A percentile compares a stretch with the other conserved stretches of the same genome.
These are phyloP conservation scores for Xiphophorus couchianus DNA, from an alignment of 2,113 vertebrate species.

Conservation along the genomic window DNA sequence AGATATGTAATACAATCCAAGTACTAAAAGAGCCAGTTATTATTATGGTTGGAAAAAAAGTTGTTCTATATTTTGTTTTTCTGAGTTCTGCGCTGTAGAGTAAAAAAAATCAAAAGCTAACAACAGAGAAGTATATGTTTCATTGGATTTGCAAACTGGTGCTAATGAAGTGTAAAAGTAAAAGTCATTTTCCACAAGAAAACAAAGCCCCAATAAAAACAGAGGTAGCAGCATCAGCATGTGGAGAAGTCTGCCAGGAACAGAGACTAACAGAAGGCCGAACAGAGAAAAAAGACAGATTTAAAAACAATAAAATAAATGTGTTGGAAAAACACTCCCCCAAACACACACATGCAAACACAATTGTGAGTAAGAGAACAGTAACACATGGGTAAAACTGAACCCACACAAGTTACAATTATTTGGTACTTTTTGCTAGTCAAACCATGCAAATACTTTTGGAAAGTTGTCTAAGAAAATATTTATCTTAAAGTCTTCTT, in stretches of 20 bases:
- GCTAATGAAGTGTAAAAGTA: background rate
- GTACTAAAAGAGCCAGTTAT: background rate
- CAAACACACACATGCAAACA: background rate
- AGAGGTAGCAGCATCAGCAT: background rate
- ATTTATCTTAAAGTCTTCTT: too few species aligned
- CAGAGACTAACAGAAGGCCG: too few species aligned
- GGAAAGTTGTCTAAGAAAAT: too few species aligned
- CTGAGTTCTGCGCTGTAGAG: background rate
- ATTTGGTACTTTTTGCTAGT: background rate
- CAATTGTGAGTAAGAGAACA: background rate
- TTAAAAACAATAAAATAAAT: too few species aligned
- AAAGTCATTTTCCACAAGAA: background rate
- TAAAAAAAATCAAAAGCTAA: too few species aligned
- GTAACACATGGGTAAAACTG: background rate
- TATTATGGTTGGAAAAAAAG: background rate
- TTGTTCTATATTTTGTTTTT: background rate
- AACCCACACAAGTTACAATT: background rate
- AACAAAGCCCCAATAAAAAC: background rate
- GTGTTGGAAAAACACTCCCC: too few species aligned
- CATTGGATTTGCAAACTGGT: background rate
- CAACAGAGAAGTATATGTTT: background rate
- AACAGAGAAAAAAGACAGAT: too few species aligned
- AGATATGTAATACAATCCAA: background rate
- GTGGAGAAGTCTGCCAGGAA: too few species aligned
- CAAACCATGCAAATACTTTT: background rate